phyloP scores from a whole-genome alignment of 1,140 invertebrate genomes.

The Aphaenogaster ashmeadi region DNA sequence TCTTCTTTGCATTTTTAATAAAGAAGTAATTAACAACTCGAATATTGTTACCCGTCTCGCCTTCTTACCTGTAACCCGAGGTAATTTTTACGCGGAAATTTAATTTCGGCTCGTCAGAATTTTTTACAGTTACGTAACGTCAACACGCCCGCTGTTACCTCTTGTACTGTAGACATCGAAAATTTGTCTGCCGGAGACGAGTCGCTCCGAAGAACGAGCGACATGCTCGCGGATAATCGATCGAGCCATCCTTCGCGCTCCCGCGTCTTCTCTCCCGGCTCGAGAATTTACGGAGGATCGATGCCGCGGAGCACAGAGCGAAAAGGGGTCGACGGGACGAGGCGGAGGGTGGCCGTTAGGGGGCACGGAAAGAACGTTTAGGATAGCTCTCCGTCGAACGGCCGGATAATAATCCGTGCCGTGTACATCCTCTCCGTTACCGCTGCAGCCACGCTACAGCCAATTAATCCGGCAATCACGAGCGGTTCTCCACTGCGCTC shows the following conservation, averaged over 20 bases:
- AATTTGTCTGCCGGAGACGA: constrained; percentile 13
- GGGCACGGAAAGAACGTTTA: constrained; percentile 73
- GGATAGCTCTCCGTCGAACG: constrained; percentile 73
- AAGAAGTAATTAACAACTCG: constrained; percentile 2
- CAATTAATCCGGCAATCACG: constrained; percentile 84
- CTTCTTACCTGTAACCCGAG: neutral
- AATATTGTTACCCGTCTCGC: neutral
- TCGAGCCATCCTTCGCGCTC: constrained; percentile 57
- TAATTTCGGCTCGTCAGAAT: constrained; percentile 10
- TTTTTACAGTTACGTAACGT: neutral
- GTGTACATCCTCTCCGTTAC: constrained; percentile 75
- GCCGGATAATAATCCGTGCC: constrained; percentile 76
- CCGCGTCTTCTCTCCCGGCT: constrained; percentile 60
- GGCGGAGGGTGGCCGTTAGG: constrained; percentile 48
- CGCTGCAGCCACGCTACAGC: constrained; percentile 75
- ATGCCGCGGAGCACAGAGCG: constrained; percentile 48
- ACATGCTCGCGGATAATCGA: constrained; percentile 58
- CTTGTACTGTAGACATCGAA: constrained; percentile 7
- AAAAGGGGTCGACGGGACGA: constrained; percentile 46
- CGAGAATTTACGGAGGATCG: constrained; percentile 59
- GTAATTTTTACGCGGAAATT: constrained; percentile 2
- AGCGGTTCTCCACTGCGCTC: constrained; percentile 72
- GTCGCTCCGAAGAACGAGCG: constrained; percentile 14
- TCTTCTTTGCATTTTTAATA: constrained; percentile 19
- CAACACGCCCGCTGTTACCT: neutral